Base-by-base conservation (phyloP, 2,113 vertebrate genomes). In the Myrmecophaga tridactyla region DNA sequence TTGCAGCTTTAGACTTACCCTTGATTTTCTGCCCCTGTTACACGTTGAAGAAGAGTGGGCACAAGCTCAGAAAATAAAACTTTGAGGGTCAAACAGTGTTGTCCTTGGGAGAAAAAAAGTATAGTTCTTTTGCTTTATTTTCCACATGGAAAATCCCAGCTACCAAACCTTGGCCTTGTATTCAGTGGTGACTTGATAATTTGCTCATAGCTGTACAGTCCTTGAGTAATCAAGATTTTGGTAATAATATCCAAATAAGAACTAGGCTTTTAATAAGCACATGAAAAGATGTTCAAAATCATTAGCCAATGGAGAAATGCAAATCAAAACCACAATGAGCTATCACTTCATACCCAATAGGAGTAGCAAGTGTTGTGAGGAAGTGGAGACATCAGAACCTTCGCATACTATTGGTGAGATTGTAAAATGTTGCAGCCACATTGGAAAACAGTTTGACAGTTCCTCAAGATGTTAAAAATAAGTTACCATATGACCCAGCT, bases 151-250 rank as follows among this genome's bases (percentile, higher is more conserved):
- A 62, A 75, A 69, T n/a, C 62, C 63, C n/a, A 31, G 63, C 58
- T 20, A 84, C 67, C 67, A 76, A 65, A 82, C n/a, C 18, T 62
- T 48, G 36, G 90, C 48, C 53, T 88, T 82, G 58, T 73, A 87
- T 60, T 88, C 43, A 9, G 20, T 58, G 34, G 10, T n/a, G 25
- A 80, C 58, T 43, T 75, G 41, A 60, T 48, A n/a, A 12, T 6
- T 81, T 60, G 9, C 58, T 69, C 85, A 70, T 69, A 81, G 27
- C 18, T n/a, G n/a, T n/a, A 14, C 6, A 4, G 27, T n/a, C 60
- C 43, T 89, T 72, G 62, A 80, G 29, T 60, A n/a, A 88, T 58
- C 58, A 72, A 65, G 78, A 48, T 18, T 27, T 86, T 56, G 56
- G 39, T 18, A n/a, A 21, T 81, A 60, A 73, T 7, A 9, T 65